These are phyloP conservation scores for Ctenomys sociabilis DNA, from an alignment of 2,113 vertebrate species.

Conservation along the genomic window DNA sequence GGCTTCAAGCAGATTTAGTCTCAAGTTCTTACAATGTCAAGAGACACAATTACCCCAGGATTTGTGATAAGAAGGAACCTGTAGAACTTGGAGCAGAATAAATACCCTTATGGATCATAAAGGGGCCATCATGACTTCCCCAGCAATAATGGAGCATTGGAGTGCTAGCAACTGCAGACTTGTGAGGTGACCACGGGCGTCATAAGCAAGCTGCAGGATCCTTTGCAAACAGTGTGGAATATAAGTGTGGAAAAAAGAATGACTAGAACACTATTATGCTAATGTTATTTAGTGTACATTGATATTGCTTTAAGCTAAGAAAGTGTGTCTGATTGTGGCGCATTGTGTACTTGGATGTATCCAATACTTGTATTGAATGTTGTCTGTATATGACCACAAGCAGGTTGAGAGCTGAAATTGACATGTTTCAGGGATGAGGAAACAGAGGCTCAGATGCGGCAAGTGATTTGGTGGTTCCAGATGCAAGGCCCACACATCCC, in stretches of 20 bases:
- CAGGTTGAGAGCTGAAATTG: neutral
- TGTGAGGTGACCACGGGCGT: slow-evolving; percentile 32
- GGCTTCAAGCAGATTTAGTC: neutral
- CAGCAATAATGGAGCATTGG: slow-evolving; percentile 40
- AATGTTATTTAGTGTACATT: neutral
- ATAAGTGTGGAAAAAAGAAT: slow-evolving; percentile 30
- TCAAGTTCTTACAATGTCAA: slow-evolving; percentile 28
- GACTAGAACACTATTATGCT: slow-evolving; percentile 20
- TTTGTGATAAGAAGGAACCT: slow-evolving; percentile 46
- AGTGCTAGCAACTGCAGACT: neutral
- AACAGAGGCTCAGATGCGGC: neutral
- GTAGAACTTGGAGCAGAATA: slow-evolving; percentile 9
- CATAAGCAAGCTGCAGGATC: neutral
- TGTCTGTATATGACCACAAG: neutral
- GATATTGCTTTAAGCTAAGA: neutral
- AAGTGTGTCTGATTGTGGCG: neutral
- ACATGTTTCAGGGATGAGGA: neutral
- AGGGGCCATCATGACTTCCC: slow-evolving; percentile 13
- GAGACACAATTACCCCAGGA: slow-evolving; percentile 56
- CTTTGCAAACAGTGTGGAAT: slow-evolving; percentile 28
- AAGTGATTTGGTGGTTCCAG: neutral
- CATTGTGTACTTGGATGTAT: neutral
- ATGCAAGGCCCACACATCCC: neutral
- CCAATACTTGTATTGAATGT: neutral
- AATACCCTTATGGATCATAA: slow-evolving; percentile 37